Evolutionary conservation across 2,797 vertebrate genomes (phyloP).

Genomic region (Tragopan temminckii): DNA sequence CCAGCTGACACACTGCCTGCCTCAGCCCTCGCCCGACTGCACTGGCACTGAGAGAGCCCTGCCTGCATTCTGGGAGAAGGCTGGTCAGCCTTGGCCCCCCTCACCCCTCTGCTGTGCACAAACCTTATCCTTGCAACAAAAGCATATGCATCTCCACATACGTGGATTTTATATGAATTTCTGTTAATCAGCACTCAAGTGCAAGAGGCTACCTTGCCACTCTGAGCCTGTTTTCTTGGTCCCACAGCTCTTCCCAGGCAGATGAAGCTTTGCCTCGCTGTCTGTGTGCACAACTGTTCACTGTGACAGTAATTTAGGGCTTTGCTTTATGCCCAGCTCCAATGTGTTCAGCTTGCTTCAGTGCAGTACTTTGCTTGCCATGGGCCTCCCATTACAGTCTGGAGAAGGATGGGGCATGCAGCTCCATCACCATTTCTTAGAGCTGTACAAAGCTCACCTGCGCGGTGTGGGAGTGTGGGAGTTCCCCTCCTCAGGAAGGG

Average conservation of each 20-base stretch:
- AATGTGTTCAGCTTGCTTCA: background rate
- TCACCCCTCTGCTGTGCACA: background rate
- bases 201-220: background rate
- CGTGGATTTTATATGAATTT: background rate
- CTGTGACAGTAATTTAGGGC: background rate
- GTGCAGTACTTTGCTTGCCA: background rate
- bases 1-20: background rate
- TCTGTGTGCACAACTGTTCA: background rate
- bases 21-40: background rate
- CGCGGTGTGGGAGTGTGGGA: accelerated
- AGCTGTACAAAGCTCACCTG: background rate
- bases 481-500: background rate
- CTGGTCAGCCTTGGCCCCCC: background rate
- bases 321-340: background rate
- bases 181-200: background rate
- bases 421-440: background rate
- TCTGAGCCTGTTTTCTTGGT: background rate
- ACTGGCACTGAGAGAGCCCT: background rate
- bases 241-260: background rate
- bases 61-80: background rate
- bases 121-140: background rate
- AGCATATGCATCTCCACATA: background rate
- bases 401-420: accelerated
- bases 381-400: background rate
- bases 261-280: accelerated